Percentiles rank a stretch among this genome's conserved stretches.
These are phyloP conservation scores for Sternotherus odoratus DNA, from an alignment of 2,797 vertebrate species.

Conservation along the genomic window DNA sequence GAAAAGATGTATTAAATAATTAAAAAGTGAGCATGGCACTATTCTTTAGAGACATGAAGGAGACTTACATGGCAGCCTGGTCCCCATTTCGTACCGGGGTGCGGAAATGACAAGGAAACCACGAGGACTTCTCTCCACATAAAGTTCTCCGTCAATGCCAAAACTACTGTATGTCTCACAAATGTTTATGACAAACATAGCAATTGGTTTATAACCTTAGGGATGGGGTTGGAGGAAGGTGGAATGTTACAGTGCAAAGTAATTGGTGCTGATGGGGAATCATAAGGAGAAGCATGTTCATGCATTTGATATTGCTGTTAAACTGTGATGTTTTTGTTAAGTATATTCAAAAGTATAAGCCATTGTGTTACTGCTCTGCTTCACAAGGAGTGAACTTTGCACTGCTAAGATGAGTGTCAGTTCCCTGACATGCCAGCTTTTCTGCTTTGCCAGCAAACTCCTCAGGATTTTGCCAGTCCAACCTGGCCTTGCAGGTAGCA, in stretches of 20 bases:
- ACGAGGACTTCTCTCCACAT: not conserved
- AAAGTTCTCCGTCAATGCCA: not conserved
- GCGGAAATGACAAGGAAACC: not conserved
- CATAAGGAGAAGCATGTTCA: slow-evolving; percentile 31
- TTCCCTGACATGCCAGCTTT: not conserved
- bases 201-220: not conserved
- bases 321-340: fast-evolving
- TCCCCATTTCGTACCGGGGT: not conserved
- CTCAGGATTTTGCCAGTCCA: not conserved
- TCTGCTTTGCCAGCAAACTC: not conserved
- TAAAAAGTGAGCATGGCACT: not conserved
- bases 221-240: not conserved
- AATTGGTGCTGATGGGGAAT: not conserved
- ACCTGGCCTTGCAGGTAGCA: not conserved
- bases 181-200: not conserved
- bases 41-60: not conserved
- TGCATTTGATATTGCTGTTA: slow-evolving; percentile 43
- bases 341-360: not conserved
- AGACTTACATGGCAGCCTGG: not conserved
- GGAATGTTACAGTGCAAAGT: not conserved
- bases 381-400: not conserved
- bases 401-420: not conserved
- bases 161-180: not conserved
- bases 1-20: not conserved
- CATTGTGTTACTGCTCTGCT: not conserved